Evolutionary conservation across 1,140 invertebrate species (phyloP).

Genomic region (Drosophila ercepeae): DNA sequence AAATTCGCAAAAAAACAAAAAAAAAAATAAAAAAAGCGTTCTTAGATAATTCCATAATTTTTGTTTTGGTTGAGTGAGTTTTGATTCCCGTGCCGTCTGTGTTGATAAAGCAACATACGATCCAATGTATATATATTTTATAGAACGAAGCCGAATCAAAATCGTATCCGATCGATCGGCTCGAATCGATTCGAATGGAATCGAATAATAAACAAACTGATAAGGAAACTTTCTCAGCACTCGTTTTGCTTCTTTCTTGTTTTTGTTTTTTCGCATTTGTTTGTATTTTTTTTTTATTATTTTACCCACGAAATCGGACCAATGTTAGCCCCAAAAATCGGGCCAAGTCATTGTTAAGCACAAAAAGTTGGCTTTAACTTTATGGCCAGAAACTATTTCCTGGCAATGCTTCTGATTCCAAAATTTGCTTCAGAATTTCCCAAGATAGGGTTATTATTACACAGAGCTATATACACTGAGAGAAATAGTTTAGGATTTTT

Average conservation of each 20-base stretch:
- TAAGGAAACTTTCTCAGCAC: conserved; percentile 11
- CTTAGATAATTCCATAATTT: conserved; percentile 71
- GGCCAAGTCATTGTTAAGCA: background rate
- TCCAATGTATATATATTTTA: background rate
- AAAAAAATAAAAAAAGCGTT: no score
- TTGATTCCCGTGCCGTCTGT: conserved; percentile 18
- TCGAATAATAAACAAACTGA: conserved; percentile 45
- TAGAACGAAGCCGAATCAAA: background rate
- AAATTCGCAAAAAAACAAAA: conserved; percentile 77
- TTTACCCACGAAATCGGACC: background rate
- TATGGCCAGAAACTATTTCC: background rate
- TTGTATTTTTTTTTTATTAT: background rate
- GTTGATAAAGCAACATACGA: conserved; percentile 20
- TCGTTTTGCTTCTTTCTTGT: background rate
- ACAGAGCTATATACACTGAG: background rate
- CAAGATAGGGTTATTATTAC: background rate
- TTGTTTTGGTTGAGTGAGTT: conserved; percentile 66
- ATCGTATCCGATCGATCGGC: background rate
- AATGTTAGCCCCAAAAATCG: background rate
- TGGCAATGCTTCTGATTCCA: background rate
- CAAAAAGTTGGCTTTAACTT: background rate
- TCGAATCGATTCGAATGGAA: conserved; percentile 9
- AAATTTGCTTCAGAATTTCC: background rate
- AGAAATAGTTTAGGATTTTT: no score
- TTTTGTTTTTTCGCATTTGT: conserved; percentile 14